A percentile compares a stretch with the other conserved stretches of the same genome.
Conservation (phyloP, 92 coral and sea anemone species). For the Phenganax stokvisi region DNA sequence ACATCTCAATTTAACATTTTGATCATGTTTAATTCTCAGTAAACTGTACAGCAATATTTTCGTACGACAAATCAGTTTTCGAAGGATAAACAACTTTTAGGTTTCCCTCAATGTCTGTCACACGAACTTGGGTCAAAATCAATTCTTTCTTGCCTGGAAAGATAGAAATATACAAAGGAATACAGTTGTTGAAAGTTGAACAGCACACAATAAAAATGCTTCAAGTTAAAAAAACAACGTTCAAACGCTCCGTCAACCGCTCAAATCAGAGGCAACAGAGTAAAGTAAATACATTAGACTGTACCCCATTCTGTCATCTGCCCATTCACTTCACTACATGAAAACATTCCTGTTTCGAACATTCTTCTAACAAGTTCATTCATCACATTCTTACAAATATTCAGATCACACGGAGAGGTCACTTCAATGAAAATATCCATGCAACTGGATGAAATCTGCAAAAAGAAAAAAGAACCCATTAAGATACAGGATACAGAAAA, state of each 20-base stretch:
- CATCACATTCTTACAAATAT: slow-evolving; percentile 75
- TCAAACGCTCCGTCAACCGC: background rate
- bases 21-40: background rate
- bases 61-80: slow-evolving; percentile 65
- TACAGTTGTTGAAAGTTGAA: background rate
- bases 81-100: slow-evolving; percentile 94
- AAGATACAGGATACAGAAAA: background rate
- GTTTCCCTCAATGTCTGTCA: slow-evolving; percentile 61
- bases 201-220: background rate
- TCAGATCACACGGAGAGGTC: slow-evolving; percentile 69
- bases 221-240: background rate
- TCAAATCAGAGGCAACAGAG: too few species aligned
- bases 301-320: background rate
- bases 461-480: background rate
- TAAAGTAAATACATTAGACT: background rate
- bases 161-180: background rate
- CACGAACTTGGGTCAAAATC: slow-evolving; percentile 78
- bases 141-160: slow-evolving; percentile 46
- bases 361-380: slow-evolving; percentile 60
- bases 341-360: slow-evolving; percentile 75
- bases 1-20: too few species aligned
- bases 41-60: slow-evolving; percentile 45
- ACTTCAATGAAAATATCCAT: slow-evolving; percentile 79
- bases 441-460: slow-evolving; percentile 63
- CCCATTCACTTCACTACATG: slow-evolving; percentile 27